phyloP scores from a whole-genome alignment of 2,797 vertebrate genomes.

The Sebastes minor region DNA sequence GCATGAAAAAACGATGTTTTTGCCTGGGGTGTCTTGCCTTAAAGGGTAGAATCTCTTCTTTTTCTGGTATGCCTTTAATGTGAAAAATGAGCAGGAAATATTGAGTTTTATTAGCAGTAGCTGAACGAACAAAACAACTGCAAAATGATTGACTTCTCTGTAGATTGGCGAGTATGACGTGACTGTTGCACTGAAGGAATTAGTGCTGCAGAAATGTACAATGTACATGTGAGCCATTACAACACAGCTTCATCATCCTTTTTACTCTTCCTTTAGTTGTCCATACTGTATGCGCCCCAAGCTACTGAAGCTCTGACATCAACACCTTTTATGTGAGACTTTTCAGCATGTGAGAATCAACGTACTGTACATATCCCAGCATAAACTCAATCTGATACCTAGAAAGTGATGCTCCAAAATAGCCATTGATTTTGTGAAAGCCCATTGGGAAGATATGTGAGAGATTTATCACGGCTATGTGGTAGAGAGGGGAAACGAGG shows the following conservation, averaged over 20 bases:
- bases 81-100: not conserved
- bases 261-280: not conserved
- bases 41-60: not conserved
- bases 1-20: too few species aligned
- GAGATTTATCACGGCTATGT: slow-evolving; percentile 69
- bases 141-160: not conserved
- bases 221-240: not conserved
- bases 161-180: not conserved
- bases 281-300: not conserved
- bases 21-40: too few species aligned
- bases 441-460: slow-evolving; percentile 57
- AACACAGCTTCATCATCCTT: not conserved
- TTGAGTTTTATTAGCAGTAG: not conserved
- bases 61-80: not conserved
- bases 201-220: not conserved
- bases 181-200: not conserved
- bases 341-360: not conserved
- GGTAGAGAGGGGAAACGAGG: slow-evolving; percentile 44
- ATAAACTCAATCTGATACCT: slow-evolving; percentile 18
- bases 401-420: slow-evolving; percentile 65
- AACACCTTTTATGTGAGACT: not conserved
- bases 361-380: not conserved
- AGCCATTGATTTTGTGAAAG: slow-evolving; percentile 74
- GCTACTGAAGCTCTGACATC: not conserved
- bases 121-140: not conserved